These are phyloP conservation scores for Pristionchus arcanus DNA, from an alignment of 2,888 invertebrate genomes.

Conservation along the genomic window DNA sequence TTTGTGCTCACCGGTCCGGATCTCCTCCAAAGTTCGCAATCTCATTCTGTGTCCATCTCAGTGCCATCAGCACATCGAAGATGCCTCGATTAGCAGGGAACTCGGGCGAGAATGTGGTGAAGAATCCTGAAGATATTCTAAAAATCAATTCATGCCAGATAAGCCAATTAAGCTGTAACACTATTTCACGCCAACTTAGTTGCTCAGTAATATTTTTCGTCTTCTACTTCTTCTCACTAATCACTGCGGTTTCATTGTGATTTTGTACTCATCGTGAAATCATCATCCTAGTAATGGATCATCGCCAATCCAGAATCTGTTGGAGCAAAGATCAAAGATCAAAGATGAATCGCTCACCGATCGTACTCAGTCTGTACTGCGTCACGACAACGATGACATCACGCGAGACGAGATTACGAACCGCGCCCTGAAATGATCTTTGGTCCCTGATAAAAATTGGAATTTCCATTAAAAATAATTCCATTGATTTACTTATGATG, in stretches of 20 bases:
- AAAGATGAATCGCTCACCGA: neutral
- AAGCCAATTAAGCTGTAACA: no score
- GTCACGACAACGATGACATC: constrained; percentile 19
- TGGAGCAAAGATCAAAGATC: neutral
- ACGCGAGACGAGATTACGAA: constrained; percentile 46
- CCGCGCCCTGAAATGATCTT: constrained; percentile 15
- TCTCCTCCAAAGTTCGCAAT: constrained; percentile 49
- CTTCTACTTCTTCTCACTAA: no score
- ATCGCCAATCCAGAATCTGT: no score
- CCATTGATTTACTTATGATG: no score
- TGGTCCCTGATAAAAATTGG: no score
- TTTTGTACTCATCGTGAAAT: neutral
- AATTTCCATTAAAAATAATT: no score
- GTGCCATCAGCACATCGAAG: constrained; percentile 41
- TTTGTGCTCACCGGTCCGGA: constrained; percentile 11
- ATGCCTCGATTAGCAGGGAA: constrained; percentile 48
- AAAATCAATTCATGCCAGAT: no score
- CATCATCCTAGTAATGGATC: no score
- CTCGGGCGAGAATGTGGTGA: constrained; percentile 46
- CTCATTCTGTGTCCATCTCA: constrained; percentile 43
- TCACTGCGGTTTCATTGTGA: neutral
- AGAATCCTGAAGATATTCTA: constrained; percentile 48
- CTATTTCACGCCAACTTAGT: no score
- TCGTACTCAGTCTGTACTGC: constrained; percentile 15
- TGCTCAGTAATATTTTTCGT: no score